phyloP scores from a whole-genome alignment of 2,888 invertebrate genomes.

The Drosophila macrothrix region DNA sequence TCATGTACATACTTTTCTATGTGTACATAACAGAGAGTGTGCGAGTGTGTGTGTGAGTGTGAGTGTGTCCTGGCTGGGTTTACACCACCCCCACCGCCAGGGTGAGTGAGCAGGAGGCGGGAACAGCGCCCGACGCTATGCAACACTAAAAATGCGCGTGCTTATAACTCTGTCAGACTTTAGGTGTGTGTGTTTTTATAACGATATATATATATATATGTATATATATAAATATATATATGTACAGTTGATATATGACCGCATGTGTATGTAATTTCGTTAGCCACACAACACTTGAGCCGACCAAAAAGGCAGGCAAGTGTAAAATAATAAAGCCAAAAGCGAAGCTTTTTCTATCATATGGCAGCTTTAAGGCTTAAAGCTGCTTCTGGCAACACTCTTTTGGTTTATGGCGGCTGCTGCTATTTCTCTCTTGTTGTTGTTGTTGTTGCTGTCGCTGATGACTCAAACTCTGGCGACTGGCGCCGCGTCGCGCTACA shows the following conservation, averaged over 20 bases:
- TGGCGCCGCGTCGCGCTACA: constrained; percentile 68
- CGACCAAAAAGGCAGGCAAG: constrained; percentile 31
- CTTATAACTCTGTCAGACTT: constrained; percentile 50
- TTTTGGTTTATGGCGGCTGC: constrained; percentile 30
- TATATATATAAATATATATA: neutral
- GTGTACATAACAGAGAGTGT: constrained; percentile 51
- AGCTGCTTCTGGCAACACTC: constrained; percentile 51
- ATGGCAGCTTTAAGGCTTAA: constrained; percentile 71
- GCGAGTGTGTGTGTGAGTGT: constrained; percentile 18
- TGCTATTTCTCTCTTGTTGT: neutral
- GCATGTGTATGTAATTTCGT: constrained; percentile 50
- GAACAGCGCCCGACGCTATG: constrained; percentile 72
- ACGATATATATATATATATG: neutral
- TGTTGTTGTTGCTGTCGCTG: constrained; percentile 41
- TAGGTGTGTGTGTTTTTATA: constrained; percentile 21
- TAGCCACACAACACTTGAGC: constrained; percentile 27
- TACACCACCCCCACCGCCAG: constrained; percentile 51
- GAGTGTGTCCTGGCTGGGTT: constrained; percentile 41
- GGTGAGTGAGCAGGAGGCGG: constrained; percentile 15
- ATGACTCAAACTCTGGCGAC: constrained; percentile 76
- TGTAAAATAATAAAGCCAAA: constrained; percentile 54
- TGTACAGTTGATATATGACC: constrained; percentile 37
- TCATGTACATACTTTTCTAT: constrained; percentile 57
- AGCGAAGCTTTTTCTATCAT: constrained; percentile 44
- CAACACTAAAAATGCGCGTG: constrained; percentile 78